A percentile compares a stretch with the other conserved stretches of the same genome.
These are phyloP conservation scores for Florisuga fusca DNA, from an alignment of 2,797 vertebrate genomes.

Conservation along the genomic window DNA sequence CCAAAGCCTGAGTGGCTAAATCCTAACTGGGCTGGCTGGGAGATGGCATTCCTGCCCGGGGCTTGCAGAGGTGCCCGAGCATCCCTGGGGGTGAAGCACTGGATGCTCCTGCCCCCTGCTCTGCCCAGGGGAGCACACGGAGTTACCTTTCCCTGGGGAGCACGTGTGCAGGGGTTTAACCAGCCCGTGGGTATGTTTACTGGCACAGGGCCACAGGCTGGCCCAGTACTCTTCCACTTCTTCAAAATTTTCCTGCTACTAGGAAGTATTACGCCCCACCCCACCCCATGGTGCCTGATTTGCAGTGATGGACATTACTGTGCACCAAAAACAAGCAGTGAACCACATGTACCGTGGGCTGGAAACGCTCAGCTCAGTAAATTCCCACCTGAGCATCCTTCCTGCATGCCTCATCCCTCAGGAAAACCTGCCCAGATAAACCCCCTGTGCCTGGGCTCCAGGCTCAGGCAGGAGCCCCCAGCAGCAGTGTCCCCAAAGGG, in stretches of 20 bases:
- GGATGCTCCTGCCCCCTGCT: background rate
- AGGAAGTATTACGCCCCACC: background rate
- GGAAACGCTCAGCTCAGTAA: rapidly evolving
- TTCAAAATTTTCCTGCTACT: background rate
- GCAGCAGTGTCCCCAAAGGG: rapidly evolving
- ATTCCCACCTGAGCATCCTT: background rate
- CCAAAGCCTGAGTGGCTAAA: background rate
- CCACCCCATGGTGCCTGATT: rapidly evolving
- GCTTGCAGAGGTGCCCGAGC: background rate
- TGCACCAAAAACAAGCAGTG: background rate
- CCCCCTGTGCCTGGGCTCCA: rapidly evolving
- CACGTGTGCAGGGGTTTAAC: background rate
- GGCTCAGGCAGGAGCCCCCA: background rate
- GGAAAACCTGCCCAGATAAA: background rate
- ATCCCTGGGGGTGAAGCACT: rapidly evolving
- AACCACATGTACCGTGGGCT: rapidly evolving
- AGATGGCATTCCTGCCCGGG: rapidly evolving
- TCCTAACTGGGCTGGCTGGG: rapidly evolving
- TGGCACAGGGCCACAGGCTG: background rate
- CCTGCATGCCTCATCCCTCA: rapidly evolving
- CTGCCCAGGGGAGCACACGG: rapidly evolving
- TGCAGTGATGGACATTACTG: background rate
- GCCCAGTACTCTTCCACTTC: background rate
- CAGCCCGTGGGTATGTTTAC: background rate
- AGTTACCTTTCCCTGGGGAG: background rate